Conservation (phyloP, 2,113 vertebrate species). For the Colius striatus region DNA sequence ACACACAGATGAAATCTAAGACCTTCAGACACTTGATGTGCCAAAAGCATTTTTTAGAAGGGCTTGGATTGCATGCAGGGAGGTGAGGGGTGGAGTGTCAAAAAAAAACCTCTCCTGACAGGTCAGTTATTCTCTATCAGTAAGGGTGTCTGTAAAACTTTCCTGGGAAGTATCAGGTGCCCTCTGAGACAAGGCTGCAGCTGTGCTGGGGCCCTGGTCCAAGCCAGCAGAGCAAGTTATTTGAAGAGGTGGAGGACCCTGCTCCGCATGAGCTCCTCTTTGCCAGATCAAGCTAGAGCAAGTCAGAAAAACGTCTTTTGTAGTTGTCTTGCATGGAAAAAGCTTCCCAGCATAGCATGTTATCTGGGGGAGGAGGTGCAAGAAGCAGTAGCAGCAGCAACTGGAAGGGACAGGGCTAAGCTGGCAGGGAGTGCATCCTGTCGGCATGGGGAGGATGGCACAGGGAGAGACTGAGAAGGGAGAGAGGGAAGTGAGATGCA, state of each 20-base stretch:
- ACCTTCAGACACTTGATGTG: neutral
- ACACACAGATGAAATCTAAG: neutral
- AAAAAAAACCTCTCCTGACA: neutral
- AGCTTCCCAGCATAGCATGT: neutral
- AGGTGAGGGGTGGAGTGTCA: neutral
- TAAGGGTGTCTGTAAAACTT: neutral
- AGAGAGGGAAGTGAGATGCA: neutral
- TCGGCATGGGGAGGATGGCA: slow-evolving; percentile 2
- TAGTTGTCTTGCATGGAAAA: neutral
- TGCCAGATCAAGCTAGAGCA: neutral
- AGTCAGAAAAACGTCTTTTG: neutral
- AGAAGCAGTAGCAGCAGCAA: neutral
- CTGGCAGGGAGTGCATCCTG: neutral
- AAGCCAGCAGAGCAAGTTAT: neutral
- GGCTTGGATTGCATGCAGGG: fast-evolving
- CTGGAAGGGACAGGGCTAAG: neutral
- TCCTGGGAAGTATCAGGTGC: neutral
- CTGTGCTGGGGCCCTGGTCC: neutral
- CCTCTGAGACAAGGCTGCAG: neutral
- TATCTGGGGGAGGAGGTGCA: neutral
- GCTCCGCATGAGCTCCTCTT: neutral
- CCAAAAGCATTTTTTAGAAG: neutral
- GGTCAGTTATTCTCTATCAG: neutral
- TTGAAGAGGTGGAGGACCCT: neutral
- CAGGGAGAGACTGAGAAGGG: neutral